Percentiles rank a stretch among this genome's conserved stretches.
Evolutionary conservation across 2,797 vertebrate genomes (phyloP).

Genomic region (Onychomys arenicola): DNA sequence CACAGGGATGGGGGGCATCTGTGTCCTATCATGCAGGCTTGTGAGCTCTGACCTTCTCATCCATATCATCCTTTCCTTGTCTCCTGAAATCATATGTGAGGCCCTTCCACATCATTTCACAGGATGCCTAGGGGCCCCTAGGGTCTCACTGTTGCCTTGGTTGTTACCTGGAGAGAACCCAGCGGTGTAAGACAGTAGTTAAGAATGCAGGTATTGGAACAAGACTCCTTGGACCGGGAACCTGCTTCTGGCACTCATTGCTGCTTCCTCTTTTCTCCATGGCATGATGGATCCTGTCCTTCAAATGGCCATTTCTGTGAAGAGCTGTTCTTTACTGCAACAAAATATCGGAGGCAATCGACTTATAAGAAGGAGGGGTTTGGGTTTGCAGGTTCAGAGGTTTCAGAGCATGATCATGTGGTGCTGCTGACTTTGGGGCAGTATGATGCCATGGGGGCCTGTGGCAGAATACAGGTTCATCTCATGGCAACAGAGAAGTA

Average conservation of each 20-base stretch:
- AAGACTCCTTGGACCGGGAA: background rate
- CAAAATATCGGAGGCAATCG: background rate
- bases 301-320: background rate
- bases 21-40: rapidly evolving
- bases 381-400: background rate
- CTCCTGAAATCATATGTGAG: background rate
- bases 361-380: background rate
- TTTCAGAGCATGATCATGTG: background rate
- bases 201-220: background rate
- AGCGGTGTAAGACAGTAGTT: rapidly evolving
- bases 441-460: background rate
- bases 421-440: background rate
- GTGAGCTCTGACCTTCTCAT: too few relatives aligned
- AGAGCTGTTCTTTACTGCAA: background rate
- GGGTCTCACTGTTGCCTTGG: background rate
- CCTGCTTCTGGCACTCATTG: background rate
- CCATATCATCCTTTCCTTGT: background rate
- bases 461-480: background rate
- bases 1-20: background rate
- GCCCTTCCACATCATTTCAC: background rate
- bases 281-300: background rate
- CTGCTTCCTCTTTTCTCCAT: background rate
- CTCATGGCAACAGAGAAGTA: background rate
- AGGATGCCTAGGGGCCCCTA: background rate
- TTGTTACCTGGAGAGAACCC: background rate